phyloP scores from a whole-genome alignment of 2,797 vertebrate genomes.

The Phoebastria nigripes region DNA sequence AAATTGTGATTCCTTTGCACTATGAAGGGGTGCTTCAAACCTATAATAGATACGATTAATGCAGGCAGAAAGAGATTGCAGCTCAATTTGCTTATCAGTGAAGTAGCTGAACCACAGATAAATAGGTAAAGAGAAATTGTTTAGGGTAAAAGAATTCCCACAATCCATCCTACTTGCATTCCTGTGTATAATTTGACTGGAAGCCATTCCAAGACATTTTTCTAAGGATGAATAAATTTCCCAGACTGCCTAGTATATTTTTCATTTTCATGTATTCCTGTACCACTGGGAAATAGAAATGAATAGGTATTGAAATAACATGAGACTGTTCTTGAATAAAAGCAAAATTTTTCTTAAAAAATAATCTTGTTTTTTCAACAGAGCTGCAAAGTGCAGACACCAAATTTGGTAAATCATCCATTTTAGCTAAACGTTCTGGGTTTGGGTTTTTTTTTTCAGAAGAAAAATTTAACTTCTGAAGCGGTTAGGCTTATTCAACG shows the following conservation, averaged over 20 bases:
- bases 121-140: not conserved
- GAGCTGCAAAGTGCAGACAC: not conserved
- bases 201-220: not conserved
- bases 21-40: not conserved
- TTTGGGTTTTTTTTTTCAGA: accelerated
- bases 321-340: not conserved
- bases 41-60: not conserved
- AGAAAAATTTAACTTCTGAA: not conserved
- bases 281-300: not conserved
- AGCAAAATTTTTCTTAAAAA: not conserved
- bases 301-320: not conserved
- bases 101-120: not conserved
- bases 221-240: not conserved
- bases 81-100: not conserved
- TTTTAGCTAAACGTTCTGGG: not conserved
- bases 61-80: not conserved
- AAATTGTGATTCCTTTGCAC: not conserved
- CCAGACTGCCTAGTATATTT: not conserved
- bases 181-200: not conserved
- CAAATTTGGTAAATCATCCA: not conserved
- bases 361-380: not conserved
- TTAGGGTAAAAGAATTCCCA: not conserved
- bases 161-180: not conserved
- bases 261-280: conserved; percentile 12
- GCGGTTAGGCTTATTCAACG: not conserved